Percentiles rank a stretch among this genome's conserved stretches.
phyloP scores from a whole-genome alignment of 2,113 vertebrate species.

The Calidris pygmaea region DNA sequence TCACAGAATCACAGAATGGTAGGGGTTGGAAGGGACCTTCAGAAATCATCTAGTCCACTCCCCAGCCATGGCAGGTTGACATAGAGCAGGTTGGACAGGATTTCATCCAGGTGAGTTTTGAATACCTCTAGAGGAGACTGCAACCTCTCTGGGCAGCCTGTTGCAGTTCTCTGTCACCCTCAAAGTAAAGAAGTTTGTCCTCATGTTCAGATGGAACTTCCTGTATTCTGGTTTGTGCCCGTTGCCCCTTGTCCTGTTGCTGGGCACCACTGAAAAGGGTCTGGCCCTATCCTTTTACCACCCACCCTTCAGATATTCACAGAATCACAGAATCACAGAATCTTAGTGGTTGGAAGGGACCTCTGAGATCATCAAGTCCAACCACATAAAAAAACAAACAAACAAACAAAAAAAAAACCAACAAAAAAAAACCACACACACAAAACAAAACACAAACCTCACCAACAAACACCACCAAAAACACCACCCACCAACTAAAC shows the following conservation, averaged over 20 bases:
- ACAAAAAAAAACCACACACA: too few species aligned
- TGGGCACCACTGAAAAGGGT: background rate
- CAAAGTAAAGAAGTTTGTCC: background rate
- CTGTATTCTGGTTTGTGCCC: background rate
- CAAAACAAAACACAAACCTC: too few species aligned
- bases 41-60: background rate
- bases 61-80: background rate
- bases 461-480: too few species aligned
- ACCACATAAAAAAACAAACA: too few species aligned
- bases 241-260: background rate
- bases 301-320: background rate
- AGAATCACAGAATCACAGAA: too few species aligned
- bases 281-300: background rate
- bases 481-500: too few species aligned
- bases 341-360: too few species aligned
- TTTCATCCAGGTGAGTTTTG: background rate
- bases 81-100: background rate
- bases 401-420: too few species aligned
- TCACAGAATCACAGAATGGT: background rate
- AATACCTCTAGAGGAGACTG: background rate
- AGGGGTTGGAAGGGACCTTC: background rate
- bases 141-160: background rate
- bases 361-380: too few species aligned
- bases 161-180: background rate
- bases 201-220: background rate